phyloP scores from a whole-genome alignment of 2,888 invertebrate species.

The Zele albiditarsus region DNA sequence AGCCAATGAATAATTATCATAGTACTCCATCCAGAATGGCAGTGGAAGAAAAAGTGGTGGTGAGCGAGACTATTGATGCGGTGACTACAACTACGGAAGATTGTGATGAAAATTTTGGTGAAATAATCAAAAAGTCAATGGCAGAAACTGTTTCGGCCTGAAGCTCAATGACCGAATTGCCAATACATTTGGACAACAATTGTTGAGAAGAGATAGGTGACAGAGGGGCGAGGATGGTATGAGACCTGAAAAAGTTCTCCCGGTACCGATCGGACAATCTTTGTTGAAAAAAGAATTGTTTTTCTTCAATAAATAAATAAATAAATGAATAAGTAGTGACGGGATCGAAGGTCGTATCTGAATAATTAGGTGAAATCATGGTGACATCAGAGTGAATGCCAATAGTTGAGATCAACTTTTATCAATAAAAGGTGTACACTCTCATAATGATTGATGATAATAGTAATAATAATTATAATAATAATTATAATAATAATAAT shows the following conservation, averaged over 20 bases:
- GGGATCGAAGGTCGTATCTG: neutral
- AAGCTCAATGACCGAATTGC: constrained; percentile 7
- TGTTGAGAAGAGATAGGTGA: neutral
- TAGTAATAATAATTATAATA: constrained; percentile 33
- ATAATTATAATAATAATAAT: constrained; percentile 6
- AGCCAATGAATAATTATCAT: constrained; percentile 54
- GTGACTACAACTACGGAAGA: constrained; percentile 67
- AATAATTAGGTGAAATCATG: neutral
- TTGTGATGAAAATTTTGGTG: constrained; percentile 87
- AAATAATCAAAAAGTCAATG: constrained; percentile 94
- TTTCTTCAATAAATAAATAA: neutral
- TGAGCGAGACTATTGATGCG: constrained; percentile 42
- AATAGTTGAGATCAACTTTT: neutral
- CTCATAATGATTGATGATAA: constrained; percentile 4
- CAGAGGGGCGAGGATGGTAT: neutral
- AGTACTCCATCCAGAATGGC: constrained; percentile 40
- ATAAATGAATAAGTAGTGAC: neutral
- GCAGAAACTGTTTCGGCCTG: constrained; percentile 92
- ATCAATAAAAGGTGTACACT: neutral
- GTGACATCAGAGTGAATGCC: neutral
- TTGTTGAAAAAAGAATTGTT: neutral
- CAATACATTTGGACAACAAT: neutral
- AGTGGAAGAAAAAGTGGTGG: constrained; percentile 32
- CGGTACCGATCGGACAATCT: neutral
- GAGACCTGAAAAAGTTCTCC: neutral